Evolutionary conservation across 1,140 invertebrate species (phyloP), one percentile per base, ranked within the genome.

Genomic region (Conus ventricosus): DNA sequence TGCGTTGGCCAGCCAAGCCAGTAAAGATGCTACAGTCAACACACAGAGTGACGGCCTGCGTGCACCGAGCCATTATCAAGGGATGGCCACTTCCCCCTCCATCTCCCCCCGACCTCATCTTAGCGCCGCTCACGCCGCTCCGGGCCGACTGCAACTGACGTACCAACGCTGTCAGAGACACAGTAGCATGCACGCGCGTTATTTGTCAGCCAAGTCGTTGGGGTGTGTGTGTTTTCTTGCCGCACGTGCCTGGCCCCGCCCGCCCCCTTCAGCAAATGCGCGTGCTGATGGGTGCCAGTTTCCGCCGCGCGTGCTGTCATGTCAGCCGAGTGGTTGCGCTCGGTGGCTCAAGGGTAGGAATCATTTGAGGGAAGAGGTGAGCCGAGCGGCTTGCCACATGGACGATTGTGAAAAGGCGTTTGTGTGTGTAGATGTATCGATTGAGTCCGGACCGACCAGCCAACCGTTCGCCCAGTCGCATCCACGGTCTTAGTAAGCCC

Each of bases 211-310:
- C 83, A 39, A 67, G 39, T 71, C 63, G 63, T 51, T 75, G 27
- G 84, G 27, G 84, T 71, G 82, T 60, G 82, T 60, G 82, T 84
- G 55, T 63, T 60, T 27, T 78, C 54, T 57, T 55, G 20, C 75
- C 15, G 85, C 85, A 87, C 85, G 85, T 87, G 85, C 85, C 25
- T 54, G 39, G 80, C 80, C 60, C 84, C 84, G 17, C 54, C 53
- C 51, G 81, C 53, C 51, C 84, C 84, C n/a, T 75, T n/a, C 71
- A 17, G 39, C 53, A 87, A 75, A 87, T n/a, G 85, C 85, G 85
- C 85, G 85, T 87, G 85, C 85, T 78, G 85, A 78, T 87, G 75
- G 85, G 71, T 53, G 85, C 75, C 85, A 87, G 63, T 87, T 87
- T 53, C 85, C 85, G 85, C 85, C 85, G 71, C 54, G 27, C 71